Percentiles rank a stretch among this genome's conserved stretches.
Conservation (phyloP, 2,797 vertebrate genomes). For the Sarcophilus harrisii region DNA sequence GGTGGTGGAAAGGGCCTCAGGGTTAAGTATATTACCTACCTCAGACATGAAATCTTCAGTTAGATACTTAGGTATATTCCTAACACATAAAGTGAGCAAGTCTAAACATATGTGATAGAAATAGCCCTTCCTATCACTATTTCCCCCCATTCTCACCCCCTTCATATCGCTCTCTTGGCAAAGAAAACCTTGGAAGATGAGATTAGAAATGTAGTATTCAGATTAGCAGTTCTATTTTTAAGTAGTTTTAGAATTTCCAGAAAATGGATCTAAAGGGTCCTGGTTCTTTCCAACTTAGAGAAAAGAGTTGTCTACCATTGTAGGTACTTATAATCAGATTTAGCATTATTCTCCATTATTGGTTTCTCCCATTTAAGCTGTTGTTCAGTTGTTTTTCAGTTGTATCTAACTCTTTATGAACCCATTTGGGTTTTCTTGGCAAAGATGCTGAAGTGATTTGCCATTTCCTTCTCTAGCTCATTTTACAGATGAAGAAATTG, state of each 20-base stretch:
- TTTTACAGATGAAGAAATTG: background rate
- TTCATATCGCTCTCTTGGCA: background rate
- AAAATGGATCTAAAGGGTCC: background rate
- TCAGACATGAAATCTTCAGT: slow-evolving; percentile 26
- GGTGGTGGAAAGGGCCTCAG: slow-evolving; percentile 41
- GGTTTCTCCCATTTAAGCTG: background rate
- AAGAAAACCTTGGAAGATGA: background rate
- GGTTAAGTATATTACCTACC: slow-evolving; percentile 46
- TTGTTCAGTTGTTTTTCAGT: background rate
- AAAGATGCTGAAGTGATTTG: background rate
- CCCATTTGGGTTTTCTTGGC: background rate
- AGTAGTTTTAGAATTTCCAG: background rate
- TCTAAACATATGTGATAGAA: background rate
- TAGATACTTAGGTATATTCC: background rate
- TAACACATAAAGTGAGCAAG: background rate
- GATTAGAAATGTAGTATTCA: background rate
- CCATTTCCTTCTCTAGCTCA: background rate
- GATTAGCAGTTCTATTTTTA: accelerated
- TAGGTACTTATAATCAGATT: background rate
- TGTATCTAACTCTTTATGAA: background rate
- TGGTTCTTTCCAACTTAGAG: background rate
- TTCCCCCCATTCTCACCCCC: accelerated
- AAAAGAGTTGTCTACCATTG: background rate
- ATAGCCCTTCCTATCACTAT: background rate
- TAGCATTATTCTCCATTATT: background rate